phyloP scores from a whole-genome alignment of 2,797 vertebrate genomes.

The Vireo griseus region DNA sequence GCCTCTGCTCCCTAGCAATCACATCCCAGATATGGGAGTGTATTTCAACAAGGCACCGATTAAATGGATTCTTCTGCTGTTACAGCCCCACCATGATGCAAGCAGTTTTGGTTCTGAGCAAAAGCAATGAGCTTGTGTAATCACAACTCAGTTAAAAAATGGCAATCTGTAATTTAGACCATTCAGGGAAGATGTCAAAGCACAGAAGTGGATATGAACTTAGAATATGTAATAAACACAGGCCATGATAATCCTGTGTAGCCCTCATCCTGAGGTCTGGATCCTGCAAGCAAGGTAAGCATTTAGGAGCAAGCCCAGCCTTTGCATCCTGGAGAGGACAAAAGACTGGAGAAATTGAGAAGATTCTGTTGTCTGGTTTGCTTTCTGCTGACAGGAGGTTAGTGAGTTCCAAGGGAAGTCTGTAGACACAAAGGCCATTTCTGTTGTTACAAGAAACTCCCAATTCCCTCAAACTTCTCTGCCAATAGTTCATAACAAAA shows the following conservation, averaged over 20 bases:
- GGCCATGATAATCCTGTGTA: neutral
- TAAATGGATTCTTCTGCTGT: neutral
- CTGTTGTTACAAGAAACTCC: neutral
- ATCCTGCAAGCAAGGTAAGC: neutral
- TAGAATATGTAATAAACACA: neutral
- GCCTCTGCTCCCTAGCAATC: neutral
- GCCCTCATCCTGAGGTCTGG: neutral
- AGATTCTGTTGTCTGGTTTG: neutral
- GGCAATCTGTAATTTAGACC: neutral
- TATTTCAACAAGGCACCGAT: neutral
- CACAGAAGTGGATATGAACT: neutral
- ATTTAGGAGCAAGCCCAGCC: neutral
- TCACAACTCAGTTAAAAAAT: neutral
- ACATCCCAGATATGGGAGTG: neutral
- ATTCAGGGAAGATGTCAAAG: neutral
- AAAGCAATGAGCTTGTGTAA: neutral
- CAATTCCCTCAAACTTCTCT: neutral
- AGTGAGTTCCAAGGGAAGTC: neutral
- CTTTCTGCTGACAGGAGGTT: neutral
- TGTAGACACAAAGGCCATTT: conserved; percentile 1
- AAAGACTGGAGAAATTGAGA: neutral
- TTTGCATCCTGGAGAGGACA: neutral
- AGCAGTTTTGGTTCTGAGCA: neutral
- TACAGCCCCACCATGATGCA: neutral
- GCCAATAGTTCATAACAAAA: neutral